Conservation (phyloP, 2,113 vertebrate genomes). For the Tragelaphus strepsiceros region DNA sequence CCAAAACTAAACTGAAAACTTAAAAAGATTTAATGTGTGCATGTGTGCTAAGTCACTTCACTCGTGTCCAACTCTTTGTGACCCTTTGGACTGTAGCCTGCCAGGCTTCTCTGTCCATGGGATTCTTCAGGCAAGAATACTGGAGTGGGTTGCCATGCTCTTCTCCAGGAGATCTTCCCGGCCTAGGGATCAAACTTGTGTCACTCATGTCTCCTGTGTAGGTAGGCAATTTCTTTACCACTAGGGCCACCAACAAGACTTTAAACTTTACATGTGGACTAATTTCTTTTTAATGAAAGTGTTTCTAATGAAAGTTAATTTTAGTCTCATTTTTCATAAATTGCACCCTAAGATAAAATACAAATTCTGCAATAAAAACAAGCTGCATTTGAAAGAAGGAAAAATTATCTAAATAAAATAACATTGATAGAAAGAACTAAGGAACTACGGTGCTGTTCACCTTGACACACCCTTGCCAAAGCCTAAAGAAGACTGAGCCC, state of each 20-base stretch:
- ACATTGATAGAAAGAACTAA: neutral
- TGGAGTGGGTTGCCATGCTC: neutral
- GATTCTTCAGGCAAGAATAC: neutral
- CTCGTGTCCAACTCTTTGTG: neutral
- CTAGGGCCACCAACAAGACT: neutral
- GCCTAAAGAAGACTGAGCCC: neutral
- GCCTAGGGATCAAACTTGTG: neutral
- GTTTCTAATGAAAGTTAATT: neutral
- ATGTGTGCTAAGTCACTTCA: neutral
- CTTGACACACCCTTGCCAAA: neutral
- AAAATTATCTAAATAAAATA: neutral
- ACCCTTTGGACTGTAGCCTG: neutral
- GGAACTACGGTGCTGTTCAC: neutral
- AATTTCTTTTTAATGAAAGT: neutral
- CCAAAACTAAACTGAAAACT: neutral
- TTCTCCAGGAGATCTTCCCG: neutral
- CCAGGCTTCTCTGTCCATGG: neutral
- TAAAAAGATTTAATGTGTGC: neutral
- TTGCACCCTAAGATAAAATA: neutral
- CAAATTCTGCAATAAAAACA: neutral
- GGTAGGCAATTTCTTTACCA: neutral
- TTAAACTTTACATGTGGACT: neutral
- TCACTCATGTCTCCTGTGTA: neutral
- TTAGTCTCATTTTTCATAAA: neutral
- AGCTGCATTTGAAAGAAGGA: neutral